Conservation (phyloP, 2,797 vertebrate species). For the Peromyscus attwateri region DNA sequence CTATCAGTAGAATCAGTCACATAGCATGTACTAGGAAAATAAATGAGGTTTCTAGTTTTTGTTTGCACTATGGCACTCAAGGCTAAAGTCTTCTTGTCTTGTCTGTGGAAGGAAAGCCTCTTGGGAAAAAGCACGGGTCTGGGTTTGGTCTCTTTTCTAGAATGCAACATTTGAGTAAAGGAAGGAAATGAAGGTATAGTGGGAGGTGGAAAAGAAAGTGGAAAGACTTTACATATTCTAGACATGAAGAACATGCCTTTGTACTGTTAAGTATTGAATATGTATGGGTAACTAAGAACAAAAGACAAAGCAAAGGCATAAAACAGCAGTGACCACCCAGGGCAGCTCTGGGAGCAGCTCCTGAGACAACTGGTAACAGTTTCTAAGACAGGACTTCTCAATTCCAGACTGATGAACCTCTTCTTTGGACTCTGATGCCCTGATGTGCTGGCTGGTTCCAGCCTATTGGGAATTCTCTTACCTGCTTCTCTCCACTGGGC, state of each 20-base stretch:
- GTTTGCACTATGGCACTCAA: background rate
- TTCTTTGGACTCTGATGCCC: background rate
- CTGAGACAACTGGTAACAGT: background rate
- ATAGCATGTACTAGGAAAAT: background rate
- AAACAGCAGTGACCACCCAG: background rate
- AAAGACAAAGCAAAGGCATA: constrained; percentile 52
- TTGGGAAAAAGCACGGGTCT: background rate
- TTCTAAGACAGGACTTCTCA: constrained; percentile 26
- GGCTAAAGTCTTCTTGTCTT: constrained; percentile 19
- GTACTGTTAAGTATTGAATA: background rate
- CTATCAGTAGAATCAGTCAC: background rate
- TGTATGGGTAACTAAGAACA: background rate
- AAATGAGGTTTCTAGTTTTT: background rate
- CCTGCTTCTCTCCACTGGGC: constrained; percentile 96
- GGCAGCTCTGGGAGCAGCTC: background rate
- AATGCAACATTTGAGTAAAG: constrained; percentile 43
- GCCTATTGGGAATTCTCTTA: constrained; percentile 76
- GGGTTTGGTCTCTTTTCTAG: constrained; percentile 15
- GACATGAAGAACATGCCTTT: background rate
- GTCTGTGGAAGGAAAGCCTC: constrained; percentile 25
- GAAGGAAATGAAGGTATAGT: constrained; percentile 52
- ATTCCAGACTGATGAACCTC: background rate
- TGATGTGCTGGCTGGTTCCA: background rate
- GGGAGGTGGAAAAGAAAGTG: background rate
- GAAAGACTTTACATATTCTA: constrained; percentile 32